phyloP scores from a whole-genome alignment of 2,113 vertebrate genomes.

The Diadophis punctatus region DNA sequence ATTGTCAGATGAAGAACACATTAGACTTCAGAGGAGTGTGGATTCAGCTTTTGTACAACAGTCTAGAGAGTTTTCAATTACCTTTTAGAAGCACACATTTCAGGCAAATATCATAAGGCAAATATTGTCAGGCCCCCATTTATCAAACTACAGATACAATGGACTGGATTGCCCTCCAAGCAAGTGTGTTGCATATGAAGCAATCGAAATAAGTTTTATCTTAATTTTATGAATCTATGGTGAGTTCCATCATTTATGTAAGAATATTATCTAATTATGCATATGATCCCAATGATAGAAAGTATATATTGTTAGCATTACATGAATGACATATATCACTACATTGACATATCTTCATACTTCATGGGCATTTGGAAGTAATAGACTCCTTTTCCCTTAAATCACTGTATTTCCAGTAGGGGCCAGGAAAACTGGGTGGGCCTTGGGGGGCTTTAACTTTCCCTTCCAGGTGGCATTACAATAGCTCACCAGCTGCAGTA shows the following conservation, averaged over 20 bases:
- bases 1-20: conserved; percentile 41
- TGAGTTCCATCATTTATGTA: not conserved
- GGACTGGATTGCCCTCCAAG: not conserved
- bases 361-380: not conserved
- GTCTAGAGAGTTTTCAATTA: conserved; percentile 41
- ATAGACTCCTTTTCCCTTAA: not conserved
- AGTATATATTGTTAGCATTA: not conserved
- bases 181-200: not conserved
- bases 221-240: not conserved
- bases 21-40: conserved; percentile 8
- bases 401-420: not conserved
- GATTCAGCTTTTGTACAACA: conserved; percentile 30
- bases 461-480: not conserved
- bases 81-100: conserved; percentile 26
- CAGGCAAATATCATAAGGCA: conserved; percentile 20
- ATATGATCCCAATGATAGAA: not conserved
- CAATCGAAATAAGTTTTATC: not conserved
- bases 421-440: not conserved
- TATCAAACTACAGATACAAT: not conserved
- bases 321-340: not conserved
- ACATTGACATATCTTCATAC: not conserved
- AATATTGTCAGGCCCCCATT: not conserved
- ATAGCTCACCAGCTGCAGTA: not conserved
- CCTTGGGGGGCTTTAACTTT: not conserved
- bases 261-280: not conserved